phyloP scores from a whole-genome alignment of 2,797 vertebrate genomes.

The Ctenosaura bakeri region DNA sequence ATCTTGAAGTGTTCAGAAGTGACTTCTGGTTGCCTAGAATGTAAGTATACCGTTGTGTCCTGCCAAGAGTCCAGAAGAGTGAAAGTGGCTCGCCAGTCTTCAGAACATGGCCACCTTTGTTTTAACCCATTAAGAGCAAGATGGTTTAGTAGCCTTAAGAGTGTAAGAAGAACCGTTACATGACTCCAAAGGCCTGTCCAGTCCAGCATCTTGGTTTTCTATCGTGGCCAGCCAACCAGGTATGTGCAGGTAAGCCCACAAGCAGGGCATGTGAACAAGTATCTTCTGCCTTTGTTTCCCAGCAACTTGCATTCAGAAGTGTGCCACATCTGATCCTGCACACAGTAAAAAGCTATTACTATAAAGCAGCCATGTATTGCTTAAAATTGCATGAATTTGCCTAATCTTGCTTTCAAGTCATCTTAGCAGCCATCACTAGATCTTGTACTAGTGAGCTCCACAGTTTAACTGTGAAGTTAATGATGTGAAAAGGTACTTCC shows the following conservation, averaged over 20 bases:
- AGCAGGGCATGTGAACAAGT: too few relatives aligned
- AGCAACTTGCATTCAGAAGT: background rate
- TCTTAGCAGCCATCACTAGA: background rate
- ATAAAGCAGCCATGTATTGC: too few relatives aligned
- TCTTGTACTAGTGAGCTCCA: background rate
- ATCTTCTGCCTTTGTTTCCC: background rate
- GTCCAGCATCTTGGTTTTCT: background rate
- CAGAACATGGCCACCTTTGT: background rate
- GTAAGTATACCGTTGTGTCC: too few relatives aligned
- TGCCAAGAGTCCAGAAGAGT: too few relatives aligned
- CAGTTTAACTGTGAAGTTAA: background rate
- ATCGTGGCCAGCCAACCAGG: background rate
- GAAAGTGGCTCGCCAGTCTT: too few relatives aligned
- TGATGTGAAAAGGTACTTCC: background rate
- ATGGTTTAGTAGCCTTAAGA: background rate
- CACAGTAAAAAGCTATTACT: background rate
- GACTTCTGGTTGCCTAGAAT: too few relatives aligned
- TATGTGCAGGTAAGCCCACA: background rate
- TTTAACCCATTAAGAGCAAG: background rate
- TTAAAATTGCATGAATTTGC: background rate
- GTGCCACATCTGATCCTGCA: background rate
- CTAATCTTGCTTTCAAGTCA: background rate
- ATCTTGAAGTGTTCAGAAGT: too few relatives aligned
- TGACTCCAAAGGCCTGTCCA: background rate
- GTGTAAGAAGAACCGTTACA: background rate